Base-by-base conservation (phyloP, 2,113 vertebrate genomes). In the Beaufortia kweichowensis region DNA sequence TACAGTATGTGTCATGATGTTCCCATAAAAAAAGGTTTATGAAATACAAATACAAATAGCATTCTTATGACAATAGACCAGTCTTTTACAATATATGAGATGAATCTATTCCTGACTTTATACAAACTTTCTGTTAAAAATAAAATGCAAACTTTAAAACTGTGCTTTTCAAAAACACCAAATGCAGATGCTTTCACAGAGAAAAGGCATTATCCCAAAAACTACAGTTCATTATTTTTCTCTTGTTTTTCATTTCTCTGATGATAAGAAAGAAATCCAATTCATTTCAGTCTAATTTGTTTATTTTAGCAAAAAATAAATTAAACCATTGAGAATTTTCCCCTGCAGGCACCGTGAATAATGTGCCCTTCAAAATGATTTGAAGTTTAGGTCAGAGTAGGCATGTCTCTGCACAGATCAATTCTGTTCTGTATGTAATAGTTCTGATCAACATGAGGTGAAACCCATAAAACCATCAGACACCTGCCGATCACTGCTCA, bases 301-400 rank as follows among this genome's bases (percentile, higher is more conserved):
- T 77, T 60, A 77, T 69, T 77, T 46, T 28, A 48, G 14, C 19
- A 46, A 23, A 35, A 28, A 64, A 48, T 74, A 50, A 66, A 74
- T n/a, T 17, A 46, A 19, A 46, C 39, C 65, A 50, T 48, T 12
- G 23, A n/a, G 19, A 76, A 31, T 57, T 17, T 66, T 17, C 1
- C 19, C 50, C 50, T 24, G 26, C 19, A 29, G 24, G 64, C 33
- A 66, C 33, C 23, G 19, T 56, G 24, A 76, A 66, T 29, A 19
- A 59, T 19, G 63, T 57, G 75, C 79, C 65, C 67, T 76, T 80
- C 48, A 80, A n/a, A 76, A 75, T 76, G 59, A 76, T 64, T 68
- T 48, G 35, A 76, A 64, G 66, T 57, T 21, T 41, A 68, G 53
- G 43, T 35, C 53, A 31, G 24, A 76, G 53, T 53, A 67, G 39